phyloP scores from a whole-genome alignment of 1,140 invertebrate species.

The Drosophila eugracilis region DNA sequence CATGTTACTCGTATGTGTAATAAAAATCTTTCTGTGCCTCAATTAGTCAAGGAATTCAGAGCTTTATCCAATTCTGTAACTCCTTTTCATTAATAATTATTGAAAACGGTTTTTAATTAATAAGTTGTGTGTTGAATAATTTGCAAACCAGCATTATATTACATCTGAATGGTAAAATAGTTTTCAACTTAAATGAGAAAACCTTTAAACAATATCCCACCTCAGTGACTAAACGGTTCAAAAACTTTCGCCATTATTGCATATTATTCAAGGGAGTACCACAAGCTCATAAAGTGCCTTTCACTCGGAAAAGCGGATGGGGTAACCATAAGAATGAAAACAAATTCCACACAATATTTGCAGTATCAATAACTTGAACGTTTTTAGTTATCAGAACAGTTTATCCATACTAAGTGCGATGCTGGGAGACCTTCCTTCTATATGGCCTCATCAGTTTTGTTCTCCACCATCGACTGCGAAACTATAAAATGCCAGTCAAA shows the following conservation, averaged over 20 bases:
- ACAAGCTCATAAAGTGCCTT: constrained; percentile 15
- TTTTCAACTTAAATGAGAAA: not conserved
- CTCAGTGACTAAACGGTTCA: not conserved
- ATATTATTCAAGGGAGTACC: not conserved
- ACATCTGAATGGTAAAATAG: not conserved
- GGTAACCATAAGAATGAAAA: constrained; percentile 8
- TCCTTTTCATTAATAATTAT: too few species aligned
- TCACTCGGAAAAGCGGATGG: not conserved
- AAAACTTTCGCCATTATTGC: not conserved
- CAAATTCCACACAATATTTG: constrained; percentile 64
- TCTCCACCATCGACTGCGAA: constrained; percentile 22
- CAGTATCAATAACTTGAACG: constrained; percentile 73
- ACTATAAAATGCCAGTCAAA: constrained; percentile 57
- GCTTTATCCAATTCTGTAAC: too few species aligned
- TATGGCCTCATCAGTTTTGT: not conserved
- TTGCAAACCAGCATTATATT: too few species aligned
- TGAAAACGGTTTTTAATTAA: too few species aligned
- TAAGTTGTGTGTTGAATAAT: too few species aligned
- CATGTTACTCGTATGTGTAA: too few species aligned
- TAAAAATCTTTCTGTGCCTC: too few species aligned
- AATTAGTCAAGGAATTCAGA: too few species aligned
- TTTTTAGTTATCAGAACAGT: constrained; percentile 77
- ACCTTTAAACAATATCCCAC: not conserved
- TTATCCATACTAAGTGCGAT: constrained; percentile 73
- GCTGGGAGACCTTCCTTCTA: not conserved